phyloP scores from a whole-genome alignment of 2,113 vertebrate genomes.

The Notechis scutatus region DNA sequence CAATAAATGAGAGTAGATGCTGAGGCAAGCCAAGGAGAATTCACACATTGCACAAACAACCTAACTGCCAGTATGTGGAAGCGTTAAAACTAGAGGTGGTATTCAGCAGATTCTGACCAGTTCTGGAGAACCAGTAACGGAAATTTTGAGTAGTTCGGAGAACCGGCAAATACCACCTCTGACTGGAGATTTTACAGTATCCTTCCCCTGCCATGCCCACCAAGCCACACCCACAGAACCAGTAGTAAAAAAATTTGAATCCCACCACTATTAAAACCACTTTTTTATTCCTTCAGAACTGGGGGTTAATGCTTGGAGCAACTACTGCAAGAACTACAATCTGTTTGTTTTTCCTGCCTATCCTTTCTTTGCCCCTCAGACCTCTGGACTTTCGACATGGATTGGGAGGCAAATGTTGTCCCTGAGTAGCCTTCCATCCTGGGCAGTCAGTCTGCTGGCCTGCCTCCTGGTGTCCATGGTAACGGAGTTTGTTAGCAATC shows the following conservation, averaged over 20 bases:
- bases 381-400: slow-evolving; percentile 92
- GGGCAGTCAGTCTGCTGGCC: slow-evolving; percentile 90
- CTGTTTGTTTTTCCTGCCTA: neutral
- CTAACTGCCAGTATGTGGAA: neutral
- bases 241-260: too few relatives aligned
- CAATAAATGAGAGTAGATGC: neutral
- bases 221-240: too few relatives aligned
- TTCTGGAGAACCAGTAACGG: too few relatives aligned
- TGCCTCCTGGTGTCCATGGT: slow-evolving; percentile 92
- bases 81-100: neutral
- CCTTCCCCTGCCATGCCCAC: too few relatives aligned
- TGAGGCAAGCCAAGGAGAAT: neutral
- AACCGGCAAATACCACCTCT: too few relatives aligned
- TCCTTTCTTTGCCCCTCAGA: slow-evolving; percentile 56
- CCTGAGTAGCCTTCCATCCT: slow-evolving; percentile 90
- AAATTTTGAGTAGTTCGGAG: too few relatives aligned
- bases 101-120: too few relatives aligned
- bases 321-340: neutral
- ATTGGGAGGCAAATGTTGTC: slow-evolving; percentile 93
- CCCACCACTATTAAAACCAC: neutral
- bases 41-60: neutral
- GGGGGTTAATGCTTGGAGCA: neutral
- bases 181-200: too few relatives aligned
- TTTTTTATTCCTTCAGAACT: neutral
- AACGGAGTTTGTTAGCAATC: slow-evolving; percentile 97